Base-by-base conservation (phyloP, 2,888 invertebrate species). In the Ypsolopha sequella region DNA sequence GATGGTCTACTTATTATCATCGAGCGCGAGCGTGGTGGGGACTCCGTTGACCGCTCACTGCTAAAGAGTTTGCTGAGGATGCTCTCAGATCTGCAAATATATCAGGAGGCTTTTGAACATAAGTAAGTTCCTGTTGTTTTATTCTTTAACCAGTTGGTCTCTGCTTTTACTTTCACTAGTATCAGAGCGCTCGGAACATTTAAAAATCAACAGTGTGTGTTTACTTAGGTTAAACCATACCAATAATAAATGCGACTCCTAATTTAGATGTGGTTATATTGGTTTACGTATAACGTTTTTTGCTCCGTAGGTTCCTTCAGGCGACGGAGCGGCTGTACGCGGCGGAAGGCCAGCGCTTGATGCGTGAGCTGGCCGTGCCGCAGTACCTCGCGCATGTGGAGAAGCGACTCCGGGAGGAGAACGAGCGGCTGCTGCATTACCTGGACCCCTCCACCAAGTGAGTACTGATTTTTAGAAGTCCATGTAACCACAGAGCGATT, bases 311-410 rank as follows among this genome's bases (percentile, higher is more conserved):
- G 76, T 97, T 99, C 85, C 88, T 99, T 48, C 89, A 93, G 68
- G 96, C 97, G 0, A 99, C 99, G 10, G 97, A 98, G 75, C 90
- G 95, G 54, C 80, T 99, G 53, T 99, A 99, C 80, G 93, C 95
- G 52, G 93, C 95, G 1, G 99, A 99, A 76, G 98, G 97, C 6
- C 96, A 96, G 78, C 89, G 93, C 36, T 89, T 97, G 64, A 97
- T 98, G 93, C 94, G 96, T 63, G 96, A 97, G 73, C 87, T 96
- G 60, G 95, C 96, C 66, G 97, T 99, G 60, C 96, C 98, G 36
- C 94, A 95, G 70, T 99, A 99, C 87, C 88, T 99, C 60, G 91
- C 92, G 36, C 98, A 99, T 73, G 98, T 99, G n/a, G 96, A 98
- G 77, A 97, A 96, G 70, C 89, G 99, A 43, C 88, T 99, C 44